Evolutionary conservation across 1,140 invertebrate genomes (phyloP), one percentile per base, ranked within the genome.

Genomic region (Drosophila ogumai): DNA sequence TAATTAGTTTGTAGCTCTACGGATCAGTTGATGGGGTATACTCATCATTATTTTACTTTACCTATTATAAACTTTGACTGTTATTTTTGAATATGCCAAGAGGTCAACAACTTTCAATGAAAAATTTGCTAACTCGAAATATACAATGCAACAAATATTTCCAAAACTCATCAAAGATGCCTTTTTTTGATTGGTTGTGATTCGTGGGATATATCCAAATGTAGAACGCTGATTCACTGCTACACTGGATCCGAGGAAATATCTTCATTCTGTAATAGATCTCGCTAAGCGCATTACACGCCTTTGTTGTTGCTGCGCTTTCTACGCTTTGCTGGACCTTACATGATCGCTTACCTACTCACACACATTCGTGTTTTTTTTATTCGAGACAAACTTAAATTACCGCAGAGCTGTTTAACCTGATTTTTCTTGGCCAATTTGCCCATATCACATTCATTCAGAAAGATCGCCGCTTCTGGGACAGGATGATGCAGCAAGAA

Each of bases 351-450:
- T 47, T 67, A 72, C 72, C 66, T 50, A 50, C 44, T 61, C 57
- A 57, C 63, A 43, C 6, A 34, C 13, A 49, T 28, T 47, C n/a
- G 40, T 41, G 50, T 5, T 71, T 54, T 6, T 28, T 28, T 28
- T 28, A 6, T 78, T 50, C 66, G 66, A 56, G 58, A 69, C 84
- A 75, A 82, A 84, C 72, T 50, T 66, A 78, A 87, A 77, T 82
- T 81, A 82, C 80, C 67, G 59, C 73, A 75, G 81, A 81, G 84
- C 77, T 84, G 84, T 75, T 88, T 88, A 90, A 84, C 84, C 85
- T 88, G 84, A 88, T 88, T 88, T 77, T 74, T 38, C 67, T 67
- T 80, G 69, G 82, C 82, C 74, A 81, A 86, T 81, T 85, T 72
- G 66, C 19, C 52, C 46, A 32, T 77, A 79, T 88, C 66, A 50